A percentile compares a stretch with the other conserved stretches of the same genome.
Evolutionary conservation across 2,113 vertebrate genomes (phyloP).

Genomic region (Embiotoca jacksoni): DNA sequence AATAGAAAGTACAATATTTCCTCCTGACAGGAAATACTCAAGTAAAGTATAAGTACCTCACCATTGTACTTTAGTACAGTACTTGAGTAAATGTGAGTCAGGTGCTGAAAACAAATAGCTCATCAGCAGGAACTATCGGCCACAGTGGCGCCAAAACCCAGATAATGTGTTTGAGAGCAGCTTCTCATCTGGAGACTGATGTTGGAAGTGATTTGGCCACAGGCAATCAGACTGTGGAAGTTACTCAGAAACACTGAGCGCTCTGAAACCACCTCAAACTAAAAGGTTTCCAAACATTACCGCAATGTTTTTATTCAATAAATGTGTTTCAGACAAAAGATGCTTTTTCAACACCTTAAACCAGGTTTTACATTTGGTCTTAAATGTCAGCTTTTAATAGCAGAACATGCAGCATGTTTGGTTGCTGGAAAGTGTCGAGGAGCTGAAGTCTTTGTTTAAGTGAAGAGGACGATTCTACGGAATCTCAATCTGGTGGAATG

Average conservation of each 20-base stretch:
- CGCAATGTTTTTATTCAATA: background rate
- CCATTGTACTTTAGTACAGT: too few relatives aligned
- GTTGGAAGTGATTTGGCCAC: conserved; percentile 23
- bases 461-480: conserved; percentile 6
- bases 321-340: background rate
- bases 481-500: background rate
- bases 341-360: background rate
- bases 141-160: conserved; percentile 15
- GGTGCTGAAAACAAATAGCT: conserved; percentile 24
- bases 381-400: conserved; percentile 1
- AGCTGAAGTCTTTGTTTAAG: background rate
- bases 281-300: background rate
- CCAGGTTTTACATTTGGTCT: background rate
- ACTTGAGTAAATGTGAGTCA: background rate
- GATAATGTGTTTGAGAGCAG: conserved; percentile 19
- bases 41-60: too few relatives aligned
- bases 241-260: conserved; percentile 7
- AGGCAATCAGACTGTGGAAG: conserved; percentile 20
- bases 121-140: background rate
- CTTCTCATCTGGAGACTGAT: conserved; percentile 22
- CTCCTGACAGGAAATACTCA: too few relatives aligned
- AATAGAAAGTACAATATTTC: too few relatives aligned
- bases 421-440: background rate
- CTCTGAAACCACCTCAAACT: background rate
- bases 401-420: background rate